Conservation (phyloP, 2,113 vertebrate species). For the Periophthalmus modestus region DNA sequence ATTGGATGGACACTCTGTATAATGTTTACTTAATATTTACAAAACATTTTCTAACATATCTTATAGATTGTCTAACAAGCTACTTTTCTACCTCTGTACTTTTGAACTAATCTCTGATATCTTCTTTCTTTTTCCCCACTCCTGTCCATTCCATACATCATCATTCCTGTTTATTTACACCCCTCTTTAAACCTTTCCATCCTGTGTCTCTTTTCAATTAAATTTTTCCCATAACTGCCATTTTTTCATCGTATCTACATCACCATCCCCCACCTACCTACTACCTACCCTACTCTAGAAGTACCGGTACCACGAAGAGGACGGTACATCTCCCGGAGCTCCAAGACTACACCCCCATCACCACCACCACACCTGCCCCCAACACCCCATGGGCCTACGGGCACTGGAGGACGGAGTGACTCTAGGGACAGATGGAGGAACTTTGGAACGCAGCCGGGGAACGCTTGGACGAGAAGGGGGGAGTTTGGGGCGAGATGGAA, state of each 20-base stretch:
- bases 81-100: neutral
- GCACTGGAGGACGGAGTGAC: conserved; percentile 40
- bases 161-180: neutral
- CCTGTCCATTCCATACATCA: neutral
- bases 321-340: conserved; percentile 65
- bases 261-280: neutral
- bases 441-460: conserved; percentile 11
- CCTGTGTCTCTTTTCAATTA: neutral
- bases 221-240: neutral
- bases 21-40: too few relatives aligned
- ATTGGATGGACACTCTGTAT: too few relatives aligned
- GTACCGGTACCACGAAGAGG: conserved; percentile 72
- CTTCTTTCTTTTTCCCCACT: neutral
- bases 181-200: neutral
- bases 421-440: neutral
- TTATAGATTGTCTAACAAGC: neutral
- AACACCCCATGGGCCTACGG: conserved; percentile 62
- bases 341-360: conserved; percentile 67
- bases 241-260: conserved; percentile 1
- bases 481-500: conserved; percentile 50
- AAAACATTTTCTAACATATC: neutral
- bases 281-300: conserved; percentile 44
- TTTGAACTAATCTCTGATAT: neutral
- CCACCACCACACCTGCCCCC: conserved; percentile 67
- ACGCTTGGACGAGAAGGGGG: conserved; percentile 30